A percentile compares a stretch with the other conserved stretches of the same genome.
Conservation (phyloP, 2,113 vertebrate species). For the Grammomys dolichurus region DNA sequence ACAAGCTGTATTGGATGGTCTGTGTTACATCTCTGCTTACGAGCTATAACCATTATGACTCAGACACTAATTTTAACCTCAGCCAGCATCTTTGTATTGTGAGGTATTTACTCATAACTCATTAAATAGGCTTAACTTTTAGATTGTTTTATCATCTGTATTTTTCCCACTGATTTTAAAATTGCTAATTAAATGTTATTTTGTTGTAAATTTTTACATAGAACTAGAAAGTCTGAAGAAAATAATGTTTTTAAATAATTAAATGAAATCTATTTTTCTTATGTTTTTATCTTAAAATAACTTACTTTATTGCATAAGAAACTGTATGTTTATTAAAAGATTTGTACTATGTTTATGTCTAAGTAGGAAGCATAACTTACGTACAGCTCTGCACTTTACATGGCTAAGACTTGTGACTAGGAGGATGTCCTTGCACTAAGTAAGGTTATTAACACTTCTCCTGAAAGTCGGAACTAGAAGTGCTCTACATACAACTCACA, state of each 20-base stretch:
- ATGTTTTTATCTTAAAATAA: neutral
- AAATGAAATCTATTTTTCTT: conserved; percentile 45
- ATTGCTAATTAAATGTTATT: conserved; percentile 31
- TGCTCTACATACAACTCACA: neutral
- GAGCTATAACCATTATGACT: conserved; percentile 51
- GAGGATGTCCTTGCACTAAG: neutral
- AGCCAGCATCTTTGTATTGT: conserved; percentile 45
- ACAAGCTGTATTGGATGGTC: conserved; percentile 11
- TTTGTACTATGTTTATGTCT: conserved; percentile 19
- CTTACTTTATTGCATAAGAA: conserved; percentile 34
- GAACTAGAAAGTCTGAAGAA: conserved; percentile 29
- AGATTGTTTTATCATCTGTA: neutral
- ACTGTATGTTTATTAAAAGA: conserved; percentile 50
- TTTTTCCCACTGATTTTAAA: conserved; percentile 28
- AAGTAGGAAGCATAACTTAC: conserved; percentile 25
- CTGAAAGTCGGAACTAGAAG: neutral
- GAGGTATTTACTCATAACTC: conserved; percentile 50
- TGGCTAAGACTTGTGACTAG: neutral
- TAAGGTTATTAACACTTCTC: neutral
- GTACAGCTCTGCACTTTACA: neutral
- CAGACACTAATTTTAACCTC: conserved; percentile 45
- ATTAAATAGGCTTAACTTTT: conserved; percentile 36
- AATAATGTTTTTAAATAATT: conserved; percentile 47
- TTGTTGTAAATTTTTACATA: conserved; percentile 59
- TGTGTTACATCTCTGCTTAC: neutral